Evolutionary conservation across 2,888 invertebrate genomes (phyloP), one percentile per base, ranked within the genome.

Genomic region (Drosophila villosipedis): DNA sequence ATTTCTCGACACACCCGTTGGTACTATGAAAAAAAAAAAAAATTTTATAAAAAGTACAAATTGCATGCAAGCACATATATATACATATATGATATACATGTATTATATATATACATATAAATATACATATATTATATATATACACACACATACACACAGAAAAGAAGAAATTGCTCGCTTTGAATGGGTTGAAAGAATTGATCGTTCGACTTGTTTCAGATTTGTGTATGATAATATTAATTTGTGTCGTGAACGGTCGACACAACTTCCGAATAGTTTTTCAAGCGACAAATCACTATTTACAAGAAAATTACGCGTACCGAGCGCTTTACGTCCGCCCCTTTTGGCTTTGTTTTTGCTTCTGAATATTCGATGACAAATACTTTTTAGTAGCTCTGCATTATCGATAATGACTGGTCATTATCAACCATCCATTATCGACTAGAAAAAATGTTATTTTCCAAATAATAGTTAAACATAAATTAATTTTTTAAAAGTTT

Each of bases 271-370:
- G 62, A 68, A 63, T 47, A 28, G 37, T 50, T 80, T 62, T 66
- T 25, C 35, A 59, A 41, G 49, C 58, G 76, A 64, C 80, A 80
- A 47, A 68, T 65, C 50, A 76, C 37, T 57, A 80, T 76, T 76
- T 76, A 73, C 55, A 78, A 78, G 62, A 52, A 80, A 72, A 68
- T 72, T 65, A 80, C 81, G 78, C 77, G 78, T 78, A 78, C 78
- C 78, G 78, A 80, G 77, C 81, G 78, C 65, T 80, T 68, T 47
- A 68, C 78, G 77, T 80, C 77, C 78, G 81, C 81, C 81, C 81
- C 73, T 80, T 77, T 80, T 78, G 78, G 81, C 81, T 78, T 76
- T 80, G 78, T 78, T 80, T 78, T 76, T 78, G 63, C 63, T 78
- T 80, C 77, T 78, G 81, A 60, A 53, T 76, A 76, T 62, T 80